These are phyloP conservation scores for Serranus cabrilla DNA, from an alignment of 2,797 vertebrate genomes.

Conservation along the genomic window DNA sequence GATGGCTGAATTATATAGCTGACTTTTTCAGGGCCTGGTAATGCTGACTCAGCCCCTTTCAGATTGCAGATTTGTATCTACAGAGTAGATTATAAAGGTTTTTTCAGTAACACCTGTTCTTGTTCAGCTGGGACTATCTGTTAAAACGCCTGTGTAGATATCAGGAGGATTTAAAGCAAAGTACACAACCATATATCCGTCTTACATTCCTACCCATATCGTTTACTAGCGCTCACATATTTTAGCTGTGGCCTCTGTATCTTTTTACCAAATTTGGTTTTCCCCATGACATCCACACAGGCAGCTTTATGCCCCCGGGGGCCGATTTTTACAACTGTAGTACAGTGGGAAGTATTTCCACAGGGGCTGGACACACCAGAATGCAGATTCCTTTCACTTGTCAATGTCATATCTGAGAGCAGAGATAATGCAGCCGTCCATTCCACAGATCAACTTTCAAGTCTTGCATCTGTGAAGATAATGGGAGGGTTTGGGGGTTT, in stretches of 20 bases:
- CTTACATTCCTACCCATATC: constrained; percentile 5
- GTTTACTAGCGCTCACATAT: not conserved
- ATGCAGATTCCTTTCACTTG: constrained; percentile 20
- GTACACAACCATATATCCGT: not conserved
- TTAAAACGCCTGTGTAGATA: not conserved
- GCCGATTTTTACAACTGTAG: not conserved
- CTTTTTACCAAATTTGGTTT: constrained; percentile 27
- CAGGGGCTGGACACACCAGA: not conserved
- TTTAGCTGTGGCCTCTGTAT: not conserved
- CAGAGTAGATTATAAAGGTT: too few species aligned
- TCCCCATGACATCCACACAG: not conserved
- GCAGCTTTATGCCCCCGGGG: not conserved
- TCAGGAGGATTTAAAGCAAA: not conserved
- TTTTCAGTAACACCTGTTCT: too few species aligned
- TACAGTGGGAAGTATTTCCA: not conserved
- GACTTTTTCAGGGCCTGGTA: too few species aligned
- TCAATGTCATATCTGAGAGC: not conserved
- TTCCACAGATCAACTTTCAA: constrained; percentile 23
- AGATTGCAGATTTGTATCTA: too few species aligned
- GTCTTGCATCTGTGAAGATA: constrained; percentile 26
- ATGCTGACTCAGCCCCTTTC: too few species aligned
- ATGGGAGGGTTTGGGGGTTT: constrained; percentile 8
- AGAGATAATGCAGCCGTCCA: constrained; percentile 16
- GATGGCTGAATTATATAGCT: too few species aligned
- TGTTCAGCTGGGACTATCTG: not conserved